These are phyloP conservation scores for Anisognathus igniventris DNA, from an alignment of 2,797 vertebrate genomes.

Conservation along the genomic window DNA sequence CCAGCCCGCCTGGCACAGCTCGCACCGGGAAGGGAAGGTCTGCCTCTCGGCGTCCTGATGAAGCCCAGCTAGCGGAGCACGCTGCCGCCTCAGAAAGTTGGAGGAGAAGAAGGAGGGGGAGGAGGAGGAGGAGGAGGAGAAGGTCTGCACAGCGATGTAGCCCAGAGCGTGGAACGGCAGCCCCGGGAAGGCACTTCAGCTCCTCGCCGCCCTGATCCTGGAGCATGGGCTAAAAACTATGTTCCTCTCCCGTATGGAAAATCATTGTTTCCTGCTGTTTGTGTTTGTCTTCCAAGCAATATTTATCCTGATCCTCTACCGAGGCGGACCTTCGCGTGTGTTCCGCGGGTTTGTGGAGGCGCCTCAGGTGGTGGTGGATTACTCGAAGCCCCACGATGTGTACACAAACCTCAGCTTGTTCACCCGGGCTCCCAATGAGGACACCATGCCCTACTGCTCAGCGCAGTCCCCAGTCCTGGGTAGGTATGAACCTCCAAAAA, in stretches of 20 bases:
- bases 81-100: neutral
- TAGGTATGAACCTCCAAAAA: slow-evolving; percentile 4
- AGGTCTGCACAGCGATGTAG: neutral
- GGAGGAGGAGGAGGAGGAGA: neutral
- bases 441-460: slow-evolving; percentile 19
- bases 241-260: slow-evolving; percentile 48
- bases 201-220: neutral
- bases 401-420: slow-evolving; percentile 71
- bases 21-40: neutral
- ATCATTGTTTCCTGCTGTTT: slow-evolving; percentile 53
- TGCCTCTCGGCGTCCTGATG: neutral
- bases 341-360: neutral
- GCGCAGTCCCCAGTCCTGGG: slow-evolving; percentile 56
- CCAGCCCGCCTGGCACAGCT: neutral
- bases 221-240: slow-evolving; percentile 30
- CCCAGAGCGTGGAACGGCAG: neutral
- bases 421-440: neutral
- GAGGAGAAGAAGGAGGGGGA: neutral
- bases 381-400: slow-evolving; percentile 62
- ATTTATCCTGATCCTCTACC: slow-evolving; percentile 69
- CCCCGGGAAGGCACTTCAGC: neutral
- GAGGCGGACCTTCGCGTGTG: slow-evolving; percentile 27
- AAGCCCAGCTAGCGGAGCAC: neutral
- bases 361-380: slow-evolving; percentile 21
- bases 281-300: slow-evolving; percentile 57